phyloP scores from a whole-genome alignment of 2,113 vertebrate genomes.

The cat (Felis catus) region DNA sequence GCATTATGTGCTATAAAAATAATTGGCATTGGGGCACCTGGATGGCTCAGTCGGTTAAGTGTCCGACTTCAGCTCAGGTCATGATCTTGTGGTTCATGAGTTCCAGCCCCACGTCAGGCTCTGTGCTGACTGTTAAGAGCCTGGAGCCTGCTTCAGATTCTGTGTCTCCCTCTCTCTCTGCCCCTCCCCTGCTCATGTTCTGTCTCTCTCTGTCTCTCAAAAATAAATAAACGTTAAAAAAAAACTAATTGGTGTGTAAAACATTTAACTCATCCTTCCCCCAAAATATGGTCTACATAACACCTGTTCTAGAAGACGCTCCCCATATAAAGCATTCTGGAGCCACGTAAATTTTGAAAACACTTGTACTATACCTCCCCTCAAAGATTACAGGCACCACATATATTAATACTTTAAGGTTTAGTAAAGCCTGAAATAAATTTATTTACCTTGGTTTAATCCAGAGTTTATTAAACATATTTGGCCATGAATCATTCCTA shows the following conservation, averaged over 20 bases:
- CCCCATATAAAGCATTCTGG: background rate
- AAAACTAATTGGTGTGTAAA: background rate
- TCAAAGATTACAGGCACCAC: background rate
- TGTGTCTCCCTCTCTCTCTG: no score
- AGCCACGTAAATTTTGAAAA: background rate
- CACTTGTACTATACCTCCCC: background rate
- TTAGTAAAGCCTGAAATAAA: background rate
- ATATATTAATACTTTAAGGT: background rate
- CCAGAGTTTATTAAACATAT: background rate
- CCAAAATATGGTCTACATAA: background rate
- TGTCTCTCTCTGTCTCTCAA: no score
- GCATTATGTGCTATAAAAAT: background rate
- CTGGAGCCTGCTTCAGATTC: no score
- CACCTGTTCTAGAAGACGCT: background rate
- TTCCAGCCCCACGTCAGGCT: no score
- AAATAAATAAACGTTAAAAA: no score
- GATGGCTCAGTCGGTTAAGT: no score
- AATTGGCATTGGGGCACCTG: background rate
- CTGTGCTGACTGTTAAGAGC: no score
- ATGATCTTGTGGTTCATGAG: no score
- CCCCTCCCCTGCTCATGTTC: no score
- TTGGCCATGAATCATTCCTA: background rate
- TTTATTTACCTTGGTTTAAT: background rate
- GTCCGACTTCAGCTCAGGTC: no score
- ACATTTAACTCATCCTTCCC: background rate